phyloP scores from a whole-genome alignment of 2,888 invertebrate genomes.

The Drosophila trichaetosa region DNA sequence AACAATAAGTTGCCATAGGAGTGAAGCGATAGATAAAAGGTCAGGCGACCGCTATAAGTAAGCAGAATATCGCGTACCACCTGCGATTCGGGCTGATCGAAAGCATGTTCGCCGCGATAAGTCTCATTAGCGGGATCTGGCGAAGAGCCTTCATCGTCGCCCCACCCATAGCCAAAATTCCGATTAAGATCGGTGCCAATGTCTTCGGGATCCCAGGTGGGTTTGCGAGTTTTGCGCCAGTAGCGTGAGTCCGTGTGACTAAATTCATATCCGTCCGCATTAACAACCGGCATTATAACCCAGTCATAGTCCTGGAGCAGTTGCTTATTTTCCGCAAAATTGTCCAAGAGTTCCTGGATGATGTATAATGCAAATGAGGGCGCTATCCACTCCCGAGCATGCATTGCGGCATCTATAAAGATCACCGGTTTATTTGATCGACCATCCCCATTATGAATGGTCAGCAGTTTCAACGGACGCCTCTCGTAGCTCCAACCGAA shows the following conservation, averaged over 20 bases:
- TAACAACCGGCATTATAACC: conserved; percentile 88
- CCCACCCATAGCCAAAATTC: conserved; percentile 88
- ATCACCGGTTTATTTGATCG: conserved; percentile 86
- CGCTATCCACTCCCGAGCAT: conserved; percentile 89
- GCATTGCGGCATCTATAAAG: conserved; percentile 86
- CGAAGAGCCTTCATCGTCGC: conserved; percentile 70
- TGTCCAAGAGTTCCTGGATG: conserved; percentile 86
- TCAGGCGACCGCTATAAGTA: conserved; percentile 83
- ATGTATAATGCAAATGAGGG: conserved; percentile 87
- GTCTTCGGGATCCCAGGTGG: conserved; percentile 59
- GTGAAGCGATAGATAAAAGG: conserved; percentile 90
- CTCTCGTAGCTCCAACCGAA: conserved; percentile 88
- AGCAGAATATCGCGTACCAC: conserved; percentile 86
- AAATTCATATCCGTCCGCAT: conserved; percentile 90
- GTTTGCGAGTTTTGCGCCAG: conserved; percentile 87
- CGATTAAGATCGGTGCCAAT: conserved; percentile 88
- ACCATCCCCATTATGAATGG: conserved; percentile 86
- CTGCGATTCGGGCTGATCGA: conserved; percentile 89
- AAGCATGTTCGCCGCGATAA: conserved; percentile 87
- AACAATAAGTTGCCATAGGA: conserved; percentile 90
- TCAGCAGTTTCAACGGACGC: conserved; percentile 87
- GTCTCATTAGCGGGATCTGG: conserved; percentile 86
- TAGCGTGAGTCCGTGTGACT: conserved; percentile 84
- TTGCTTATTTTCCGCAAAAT: conserved; percentile 82
- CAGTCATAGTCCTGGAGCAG: conserved; percentile 88